Evolutionary conservation across 2,797 vertebrate species (phyloP).

Genomic region (Lacerta viridis): DNA sequence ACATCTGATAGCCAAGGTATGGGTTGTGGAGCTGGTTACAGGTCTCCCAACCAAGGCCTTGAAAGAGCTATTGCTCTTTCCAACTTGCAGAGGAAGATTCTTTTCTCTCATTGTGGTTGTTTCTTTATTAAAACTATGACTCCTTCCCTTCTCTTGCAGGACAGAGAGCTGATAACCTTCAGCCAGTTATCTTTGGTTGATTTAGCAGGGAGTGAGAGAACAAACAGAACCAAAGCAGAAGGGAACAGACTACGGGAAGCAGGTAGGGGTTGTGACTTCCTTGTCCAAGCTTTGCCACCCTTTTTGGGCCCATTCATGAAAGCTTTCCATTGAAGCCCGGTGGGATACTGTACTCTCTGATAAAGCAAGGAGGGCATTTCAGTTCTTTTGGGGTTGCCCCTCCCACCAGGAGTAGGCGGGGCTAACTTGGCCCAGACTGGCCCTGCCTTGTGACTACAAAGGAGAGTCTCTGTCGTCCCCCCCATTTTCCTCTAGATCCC

Average conservation of each 20-base stretch:
- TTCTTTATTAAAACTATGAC: fast-evolving
- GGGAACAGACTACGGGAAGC: conserved; percentile 94
- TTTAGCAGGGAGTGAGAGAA: conserved; percentile 96
- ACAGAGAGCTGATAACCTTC: conserved; percentile 91
- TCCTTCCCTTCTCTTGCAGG: conserved; percentile 78
- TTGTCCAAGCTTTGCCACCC: background rate
- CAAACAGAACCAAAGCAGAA: conserved; percentile 93
- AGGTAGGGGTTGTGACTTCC: conserved; percentile 78
- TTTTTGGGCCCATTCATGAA: background rate
- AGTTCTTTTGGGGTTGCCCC: background rate
- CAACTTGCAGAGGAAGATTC: too few relatives aligned
- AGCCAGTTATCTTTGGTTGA: conserved; percentile 97
- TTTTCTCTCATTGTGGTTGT: background rate
- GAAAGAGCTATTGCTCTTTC: background rate
- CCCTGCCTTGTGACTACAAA: background rate
- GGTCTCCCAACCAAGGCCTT: background rate
- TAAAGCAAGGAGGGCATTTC: background rate
- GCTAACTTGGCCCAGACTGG: background rate
- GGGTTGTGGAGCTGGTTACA: background rate
- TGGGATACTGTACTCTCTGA: background rate
- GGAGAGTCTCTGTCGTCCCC: background rate
- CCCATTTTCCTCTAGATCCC: too few relatives aligned
- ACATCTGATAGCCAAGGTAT: background rate
- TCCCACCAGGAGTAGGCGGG: background rate
- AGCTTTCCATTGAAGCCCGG: background rate